Percentiles rank a stretch among this genome's conserved stretches.
These are phyloP conservation scores for Prochilodus magdalenae DNA, from an alignment of 2,113 vertebrate genomes.

Conservation along the genomic window DNA sequence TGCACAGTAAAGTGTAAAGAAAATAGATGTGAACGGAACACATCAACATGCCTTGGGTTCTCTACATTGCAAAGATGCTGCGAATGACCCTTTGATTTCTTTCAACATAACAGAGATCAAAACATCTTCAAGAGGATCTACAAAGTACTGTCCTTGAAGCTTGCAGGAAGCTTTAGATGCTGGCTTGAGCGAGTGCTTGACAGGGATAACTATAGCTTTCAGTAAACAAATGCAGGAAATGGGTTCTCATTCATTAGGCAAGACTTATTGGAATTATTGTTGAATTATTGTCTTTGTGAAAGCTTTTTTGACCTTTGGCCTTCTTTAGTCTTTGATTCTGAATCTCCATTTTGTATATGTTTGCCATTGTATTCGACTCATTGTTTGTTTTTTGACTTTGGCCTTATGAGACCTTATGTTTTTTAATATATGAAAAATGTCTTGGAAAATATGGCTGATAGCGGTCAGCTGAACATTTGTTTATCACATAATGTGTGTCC, in stretches of 20 bases:
- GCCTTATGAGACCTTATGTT: no score
- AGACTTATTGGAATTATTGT: not conserved
- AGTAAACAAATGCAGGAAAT: not conserved
- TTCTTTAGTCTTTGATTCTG: no score
- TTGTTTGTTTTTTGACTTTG: no score
- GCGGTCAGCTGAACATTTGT: no score
- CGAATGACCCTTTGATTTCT: constrained; percentile 33
- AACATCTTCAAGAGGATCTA: constrained; percentile 18
- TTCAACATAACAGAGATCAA: constrained; percentile 32
- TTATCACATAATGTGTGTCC: no score
- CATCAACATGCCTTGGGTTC: not conserved
- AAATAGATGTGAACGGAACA: not conserved
- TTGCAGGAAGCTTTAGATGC: constrained; percentile 10
- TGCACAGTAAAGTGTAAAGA: not conserved
- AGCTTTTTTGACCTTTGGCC: no score
- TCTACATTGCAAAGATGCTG: constrained; percentile 17
- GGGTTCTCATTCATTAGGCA: not conserved
- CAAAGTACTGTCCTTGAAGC: constrained; percentile 21
- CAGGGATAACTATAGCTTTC: not conserved
- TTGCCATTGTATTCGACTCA: no score
- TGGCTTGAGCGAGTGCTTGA: not conserved
- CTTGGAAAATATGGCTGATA: no score
- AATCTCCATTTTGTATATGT: no score
- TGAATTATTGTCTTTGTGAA: no score
- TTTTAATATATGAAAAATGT: no score